phyloP scores from a whole-genome alignment of 2,888 invertebrate genomes.

The Polia nebulosa region DNA sequence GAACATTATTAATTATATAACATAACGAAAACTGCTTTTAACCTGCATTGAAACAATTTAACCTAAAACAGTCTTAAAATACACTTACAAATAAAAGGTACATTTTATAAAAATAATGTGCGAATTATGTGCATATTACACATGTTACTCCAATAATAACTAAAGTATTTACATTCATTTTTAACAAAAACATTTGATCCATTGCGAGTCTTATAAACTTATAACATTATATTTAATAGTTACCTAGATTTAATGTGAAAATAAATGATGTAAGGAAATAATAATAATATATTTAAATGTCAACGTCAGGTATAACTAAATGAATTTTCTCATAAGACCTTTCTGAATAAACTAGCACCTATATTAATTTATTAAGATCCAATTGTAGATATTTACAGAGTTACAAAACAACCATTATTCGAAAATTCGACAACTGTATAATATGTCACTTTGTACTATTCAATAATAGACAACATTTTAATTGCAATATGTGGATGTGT shows the following conservation, averaged over 20 bases:
- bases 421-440: constrained; percentile 67
- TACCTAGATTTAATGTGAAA: constrained; percentile 55
- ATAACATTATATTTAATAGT: constrained; percentile 58
- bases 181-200: constrained; percentile 69
- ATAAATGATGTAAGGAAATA: constrained; percentile 48
- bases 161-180: constrained; percentile 66
- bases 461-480: constrained; percentile 75
- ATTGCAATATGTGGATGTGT: constrained; percentile 53
- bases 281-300: constrained; percentile 60
- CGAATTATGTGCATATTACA: constrained; percentile 72
- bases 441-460: constrained; percentile 78
- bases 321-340: constrained; percentile 76
- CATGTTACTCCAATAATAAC: constrained; percentile 63
- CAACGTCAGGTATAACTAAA: constrained; percentile 57
- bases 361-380: constrained; percentile 67
- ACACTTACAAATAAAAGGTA: constrained; percentile 73
- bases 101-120: constrained; percentile 78
- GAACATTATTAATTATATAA: constrained; percentile 60
- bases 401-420: constrained; percentile 63
- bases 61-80: constrained; percentile 85
- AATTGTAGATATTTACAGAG: constrained; percentile 67
- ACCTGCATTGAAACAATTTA: constrained; percentile 80
- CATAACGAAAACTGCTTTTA: constrained; percentile 63
- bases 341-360: constrained; percentile 85
- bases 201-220: constrained; percentile 68